Conservation (phyloP, 2,113 vertebrate genomes). For the Antennarius striatus region DNA sequence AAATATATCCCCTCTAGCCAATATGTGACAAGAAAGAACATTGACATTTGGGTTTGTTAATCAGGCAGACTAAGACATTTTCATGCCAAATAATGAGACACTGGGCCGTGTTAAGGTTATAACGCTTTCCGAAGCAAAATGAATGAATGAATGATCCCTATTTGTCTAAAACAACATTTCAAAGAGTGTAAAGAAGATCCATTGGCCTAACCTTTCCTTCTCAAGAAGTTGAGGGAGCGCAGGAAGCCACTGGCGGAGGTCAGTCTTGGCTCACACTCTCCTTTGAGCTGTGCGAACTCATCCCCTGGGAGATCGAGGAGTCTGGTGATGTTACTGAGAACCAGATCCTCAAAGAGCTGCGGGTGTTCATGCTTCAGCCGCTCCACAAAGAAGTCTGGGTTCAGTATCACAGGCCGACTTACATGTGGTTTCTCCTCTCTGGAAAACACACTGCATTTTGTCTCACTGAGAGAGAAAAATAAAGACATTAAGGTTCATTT, state of each 20-base stretch:
- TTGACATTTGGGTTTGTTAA: not conserved
- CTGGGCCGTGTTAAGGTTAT: too few species aligned
- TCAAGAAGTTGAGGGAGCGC: slow-evolving; percentile 91
- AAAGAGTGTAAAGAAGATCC: not conserved
- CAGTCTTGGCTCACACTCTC: slow-evolving; percentile 87
- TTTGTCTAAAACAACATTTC: not conserved
- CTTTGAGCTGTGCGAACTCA: slow-evolving; percentile 91
- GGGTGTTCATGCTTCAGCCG: slow-evolving; percentile 92
- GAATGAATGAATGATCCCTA: too few species aligned
- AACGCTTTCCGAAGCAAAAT: not conserved
- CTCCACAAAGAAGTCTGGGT: slow-evolving; percentile 98
- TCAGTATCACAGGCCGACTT: slow-evolving; percentile 88
- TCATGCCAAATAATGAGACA: too few species aligned
- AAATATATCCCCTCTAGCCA: too few species aligned
- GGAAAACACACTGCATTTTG: slow-evolving; percentile 88
- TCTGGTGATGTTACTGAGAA: slow-evolving; percentile 93
- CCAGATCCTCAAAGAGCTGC: slow-evolving; percentile 86
- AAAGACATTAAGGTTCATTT: not conserved
- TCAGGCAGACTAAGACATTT: not conserved
- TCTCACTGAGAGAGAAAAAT: slow-evolving; percentile 69
- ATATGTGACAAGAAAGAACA: too few species aligned
- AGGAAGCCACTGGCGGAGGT: slow-evolving; percentile 84
- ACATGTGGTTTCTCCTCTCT: slow-evolving; percentile 84
- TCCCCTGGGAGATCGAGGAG: slow-evolving; percentile 93
- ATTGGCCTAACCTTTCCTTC: slow-evolving; percentile 86